phyloP scores from a whole-genome alignment of 2,113 vertebrate genomes.

The Cricetomys ansorgei region DNA sequence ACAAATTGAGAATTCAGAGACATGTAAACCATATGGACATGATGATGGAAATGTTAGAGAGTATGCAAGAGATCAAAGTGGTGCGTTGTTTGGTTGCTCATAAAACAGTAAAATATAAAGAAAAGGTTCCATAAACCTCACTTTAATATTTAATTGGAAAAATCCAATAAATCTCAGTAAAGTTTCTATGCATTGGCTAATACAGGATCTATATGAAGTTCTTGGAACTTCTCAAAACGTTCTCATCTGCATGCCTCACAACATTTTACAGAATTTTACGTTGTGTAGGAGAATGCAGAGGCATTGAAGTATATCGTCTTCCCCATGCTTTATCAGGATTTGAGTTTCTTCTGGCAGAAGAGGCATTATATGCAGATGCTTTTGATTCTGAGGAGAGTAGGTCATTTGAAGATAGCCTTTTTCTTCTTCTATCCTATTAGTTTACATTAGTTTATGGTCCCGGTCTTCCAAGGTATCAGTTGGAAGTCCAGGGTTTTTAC shows the following conservation, averaged over 20 bases:
- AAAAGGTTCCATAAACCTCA: neutral
- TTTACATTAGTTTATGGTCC: neutral
- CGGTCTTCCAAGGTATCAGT: neutral
- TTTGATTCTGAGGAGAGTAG: neutral
- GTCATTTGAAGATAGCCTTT: neutral
- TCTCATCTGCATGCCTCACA: neutral
- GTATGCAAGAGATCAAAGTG: no score
- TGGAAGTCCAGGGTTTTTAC: neutral
- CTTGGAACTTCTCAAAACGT: neutral
- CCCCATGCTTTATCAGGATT: neutral
- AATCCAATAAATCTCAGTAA: neutral
- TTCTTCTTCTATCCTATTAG: neutral
- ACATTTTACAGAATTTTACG: neutral
- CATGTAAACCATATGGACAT: neutral
- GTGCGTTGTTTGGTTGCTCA: neutral
- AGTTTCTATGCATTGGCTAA: neutral
- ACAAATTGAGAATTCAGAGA: neutral
- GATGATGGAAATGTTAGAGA: neutral
- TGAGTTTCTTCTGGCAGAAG: neutral
- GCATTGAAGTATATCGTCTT: neutral
- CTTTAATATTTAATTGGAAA: neutral
- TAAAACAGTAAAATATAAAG: slow-evolving; percentile 23
- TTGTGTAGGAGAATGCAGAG: neutral
- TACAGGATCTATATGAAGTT: neutral
- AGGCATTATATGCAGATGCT: neutral